Evolutionary conservation across 1,140 invertebrate genomes (phyloP), one percentile per base, ranked within the genome.

Genomic region (Drosophila azteca): DNA sequence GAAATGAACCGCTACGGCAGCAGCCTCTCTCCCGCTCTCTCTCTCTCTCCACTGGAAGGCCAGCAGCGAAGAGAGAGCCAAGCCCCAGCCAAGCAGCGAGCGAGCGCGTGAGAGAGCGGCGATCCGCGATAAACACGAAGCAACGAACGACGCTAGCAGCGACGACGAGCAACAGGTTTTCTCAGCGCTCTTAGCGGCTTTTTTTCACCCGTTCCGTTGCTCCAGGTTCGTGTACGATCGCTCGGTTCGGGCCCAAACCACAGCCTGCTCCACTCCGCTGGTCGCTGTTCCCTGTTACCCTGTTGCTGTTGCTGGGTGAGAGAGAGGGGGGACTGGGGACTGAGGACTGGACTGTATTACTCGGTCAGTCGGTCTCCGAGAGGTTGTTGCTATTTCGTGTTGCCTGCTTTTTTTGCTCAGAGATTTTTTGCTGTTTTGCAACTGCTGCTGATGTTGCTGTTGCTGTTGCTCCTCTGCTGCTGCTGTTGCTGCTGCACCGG

Each of bases 341-440:
- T 20, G 17, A 20, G 51, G 57, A 68, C 87, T 90, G 84, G 85
- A 90, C 89, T 90, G 89, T 90, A 90, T 90, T 90, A 90, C 89
- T 90, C 89, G 89, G 89, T 90, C 89, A 90, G 89, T 90, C 89
- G 89, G 89, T 90, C 89, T 90, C 90, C 77, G 89, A 90, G 89
- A 90, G 89, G 89, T 90, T 90, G 89, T 90, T 90, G 89, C 89
- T 90, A 90, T 85, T 85, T 87, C 78, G 35, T 5, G 35, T 39
- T 39, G 74, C 75, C 74, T 66, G 63, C 54, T 75, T 79, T 80
- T 68, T 39, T 66, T 60, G 54, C 73, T 57, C 57, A 49, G 55
- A 61, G 65, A 60, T 61, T 72, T 77, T 64, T 64, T 72, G 66
- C 66, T 77, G 79, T 81, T 80, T 78, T 79, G 75, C 75, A 77